These are phyloP conservation scores for Drosophila algonquin DNA, from an alignment of 2,888 invertebrate genomes.

Conservation along the genomic window DNA sequence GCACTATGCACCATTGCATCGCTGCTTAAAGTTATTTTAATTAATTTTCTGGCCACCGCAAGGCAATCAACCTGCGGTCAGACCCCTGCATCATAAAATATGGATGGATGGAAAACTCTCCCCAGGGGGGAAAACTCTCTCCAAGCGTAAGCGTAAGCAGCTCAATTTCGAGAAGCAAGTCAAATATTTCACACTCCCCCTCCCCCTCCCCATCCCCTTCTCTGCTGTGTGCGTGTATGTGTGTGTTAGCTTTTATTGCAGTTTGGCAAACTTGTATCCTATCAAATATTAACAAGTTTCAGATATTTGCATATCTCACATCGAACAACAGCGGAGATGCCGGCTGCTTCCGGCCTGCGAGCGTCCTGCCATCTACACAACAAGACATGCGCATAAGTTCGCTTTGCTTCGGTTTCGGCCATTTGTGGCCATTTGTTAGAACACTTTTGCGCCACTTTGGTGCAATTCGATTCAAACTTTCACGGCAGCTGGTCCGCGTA, in stretches of 20 bases:
- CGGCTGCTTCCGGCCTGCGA: constrained; percentile 24
- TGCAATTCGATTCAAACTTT: constrained; percentile 47
- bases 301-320: constrained; percentile 60
- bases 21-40: constrained; percentile 30
- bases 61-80: constrained; percentile 32
- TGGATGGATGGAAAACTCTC: constrained; percentile 8
- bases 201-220: constrained; percentile 8
- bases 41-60: constrained; percentile 43
- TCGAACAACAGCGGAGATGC: constrained; percentile 39
- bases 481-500: constrained; percentile 18
- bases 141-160: constrained; percentile 33
- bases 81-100: constrained; percentile 24
- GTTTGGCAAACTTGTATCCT: constrained; percentile 61
- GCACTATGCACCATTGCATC: constrained; percentile 24
- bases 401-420: constrained; percentile 47
- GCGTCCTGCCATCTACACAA: background rate
- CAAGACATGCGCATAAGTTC: constrained; percentile 30
- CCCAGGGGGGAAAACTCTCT: constrained; percentile 17
- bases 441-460: constrained; percentile 53
- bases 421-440: constrained; percentile 49
- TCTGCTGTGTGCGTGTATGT: constrained; percentile 15
- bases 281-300: constrained; percentile 70
- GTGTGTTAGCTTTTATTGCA: constrained; percentile 57
- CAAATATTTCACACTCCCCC: constrained; percentile 39
- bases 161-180: constrained; percentile 40